Base-by-base conservation (phyloP, 2,888 invertebrate genomes). In the Volucella inanis region DNA sequence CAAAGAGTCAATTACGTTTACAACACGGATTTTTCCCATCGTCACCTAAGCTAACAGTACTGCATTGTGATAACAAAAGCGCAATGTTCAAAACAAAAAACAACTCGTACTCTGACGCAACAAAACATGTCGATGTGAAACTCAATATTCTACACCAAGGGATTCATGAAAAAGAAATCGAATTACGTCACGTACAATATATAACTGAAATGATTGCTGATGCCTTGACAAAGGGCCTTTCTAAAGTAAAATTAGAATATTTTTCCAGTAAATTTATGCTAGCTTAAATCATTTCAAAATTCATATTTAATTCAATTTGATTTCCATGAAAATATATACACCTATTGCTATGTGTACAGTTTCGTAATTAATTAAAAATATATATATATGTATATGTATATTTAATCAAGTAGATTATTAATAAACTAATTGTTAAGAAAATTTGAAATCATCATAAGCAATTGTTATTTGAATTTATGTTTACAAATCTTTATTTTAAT, bases 61-160 rank as follows among this genome's bases (percentile, higher is more conserved):
- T 79, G 14, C 68, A 54, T 54, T 78, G 62, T 47, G 77, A 76
- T 49, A 81, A 70, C 54, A 81, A 81, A 68, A 76, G 70, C 43
- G 76, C 71, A 31, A 70, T 77, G 14, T 59, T 71, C 10, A 49
- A 71, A 11, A 77, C n/a, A n/a, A n/a, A n/a, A n/a, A n/a, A 82
- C 47, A 67, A 71, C 50, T 65, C 65, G 12, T 83, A 67, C 45
- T 83, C 67, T 9, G 45, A 65, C 52, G 47, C 67, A 31, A 65
- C 59, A 49, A 82, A 83, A 72, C 72, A 83, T 38, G 61, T 74
- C 18, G 80, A 80, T 67, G 77, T 86, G 22, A 81, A 81, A 59
- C 59, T 54, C 3, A 80, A 72, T 57, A 80, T 84, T 57, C 54
- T 84, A 31, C 78, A 70, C 14, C 57, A 84, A 59, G 59, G 22